Base-by-base conservation (phyloP, 2,888 invertebrate genomes). In the Calliopum simillimum region DNA sequence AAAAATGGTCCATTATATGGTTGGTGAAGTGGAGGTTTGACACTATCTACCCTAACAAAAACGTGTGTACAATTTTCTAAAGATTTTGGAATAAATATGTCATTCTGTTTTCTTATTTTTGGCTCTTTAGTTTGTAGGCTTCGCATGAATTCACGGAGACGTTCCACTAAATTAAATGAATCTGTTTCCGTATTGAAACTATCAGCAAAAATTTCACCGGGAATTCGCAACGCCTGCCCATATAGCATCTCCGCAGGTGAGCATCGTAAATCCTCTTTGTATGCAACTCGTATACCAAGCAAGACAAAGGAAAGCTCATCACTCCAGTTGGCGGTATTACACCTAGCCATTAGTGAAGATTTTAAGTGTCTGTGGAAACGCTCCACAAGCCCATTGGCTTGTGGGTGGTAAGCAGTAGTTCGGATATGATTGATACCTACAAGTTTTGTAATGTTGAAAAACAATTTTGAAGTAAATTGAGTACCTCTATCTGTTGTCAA, bases 51-150 rank as follows among this genome's bases (percentile, higher is more conserved):
- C 19, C 49, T n/a, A 8, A 49, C 49, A 14, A 49, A 49, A 16
- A 49, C 49, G 8, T 49, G 49, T 3, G 49, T 49, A 49, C 49
- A 49, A 49, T n/a, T 49, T 49, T n/a, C n/a, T 8, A 49, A 49
- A 16, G 49, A n/a, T 49, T n/a, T n/a, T 49, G n/a, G 49, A 49
- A 49, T 8, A 8, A 49, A 49, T 5, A 49, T 16, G n/a, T n/a
- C 19, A 16, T 49, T 49, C 6, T n/a, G 3, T 4, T n/a, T 16
- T 4, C 49, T 49, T n/a, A 16, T n/a, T n/a, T 49, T n/a, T 3
- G 19, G 16, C n/a, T 5, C 3, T 5, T 49, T 8, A 3, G 16
- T 19, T 4, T n/a, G 8, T n/a, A n/a, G 47, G 3, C 13, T n/a
- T n/a, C n/a, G 13, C n/a, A n/a, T 47, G n/a, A 47, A 47, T 4